Evolutionary conservation across 2,113 vertebrate genomes (phyloP).

Genomic region (Leuciscus idus): DNA sequence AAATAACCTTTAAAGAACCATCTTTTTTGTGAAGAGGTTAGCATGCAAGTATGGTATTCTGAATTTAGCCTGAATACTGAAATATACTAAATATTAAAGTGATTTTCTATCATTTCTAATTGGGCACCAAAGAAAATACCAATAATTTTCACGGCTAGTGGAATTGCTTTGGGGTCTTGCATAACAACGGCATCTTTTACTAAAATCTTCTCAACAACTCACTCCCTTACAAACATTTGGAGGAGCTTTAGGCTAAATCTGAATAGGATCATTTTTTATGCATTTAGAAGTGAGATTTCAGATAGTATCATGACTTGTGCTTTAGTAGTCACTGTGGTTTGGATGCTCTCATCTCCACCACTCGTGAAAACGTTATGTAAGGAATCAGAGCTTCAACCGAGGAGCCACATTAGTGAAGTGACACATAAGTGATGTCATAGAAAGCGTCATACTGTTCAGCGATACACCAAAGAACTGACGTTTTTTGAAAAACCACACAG

Average conservation of each 20-base stretch:
- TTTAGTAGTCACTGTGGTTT: constrained; percentile 3
- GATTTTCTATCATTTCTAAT: not conserved
- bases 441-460: constrained; percentile 9
- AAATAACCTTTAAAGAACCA: too few relatives aligned
- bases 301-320: not conserved
- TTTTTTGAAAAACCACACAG: not conserved
- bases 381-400: not conserved
- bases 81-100: not conserved
- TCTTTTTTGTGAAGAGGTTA: too few relatives aligned
- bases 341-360: constrained; percentile 1
- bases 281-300: not conserved
- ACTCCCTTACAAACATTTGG: not conserved
- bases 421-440: constrained; percentile 64
- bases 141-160: not conserved
- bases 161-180: not conserved
- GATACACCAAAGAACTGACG: constrained; percentile 6
- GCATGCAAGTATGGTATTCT: not conserved
- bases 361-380: constrained; percentile 24
- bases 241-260: not conserved
- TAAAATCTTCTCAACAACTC: not conserved
- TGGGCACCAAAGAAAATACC: not conserved
- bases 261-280: not conserved
- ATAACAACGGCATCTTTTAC: not conserved
- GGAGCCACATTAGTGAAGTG: constrained; percentile 56
- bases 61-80: not conserved